Conservation (phyloP, 2,797 vertebrate species). For the Otus scops region DNA sequence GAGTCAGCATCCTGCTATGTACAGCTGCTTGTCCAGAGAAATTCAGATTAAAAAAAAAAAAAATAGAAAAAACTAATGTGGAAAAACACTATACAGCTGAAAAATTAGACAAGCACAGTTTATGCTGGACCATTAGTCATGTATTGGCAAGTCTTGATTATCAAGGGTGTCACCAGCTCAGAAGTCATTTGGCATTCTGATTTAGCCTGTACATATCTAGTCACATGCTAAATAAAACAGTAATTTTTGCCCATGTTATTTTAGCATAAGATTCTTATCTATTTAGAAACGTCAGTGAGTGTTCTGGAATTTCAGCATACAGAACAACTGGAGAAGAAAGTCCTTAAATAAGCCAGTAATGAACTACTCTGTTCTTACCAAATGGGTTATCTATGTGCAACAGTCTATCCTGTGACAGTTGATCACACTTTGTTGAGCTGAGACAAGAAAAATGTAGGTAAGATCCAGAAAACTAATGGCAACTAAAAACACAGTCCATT, state of each 20-base stretch:
- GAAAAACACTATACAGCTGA: neutral
- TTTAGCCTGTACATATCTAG: neutral
- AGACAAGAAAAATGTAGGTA: neutral
- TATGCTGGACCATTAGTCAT: conserved; percentile 23
- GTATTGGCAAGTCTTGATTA: neutral
- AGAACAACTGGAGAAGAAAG: neutral
- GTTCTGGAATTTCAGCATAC: neutral
- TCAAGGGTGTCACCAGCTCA: conserved; percentile 8
- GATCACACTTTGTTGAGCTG: neutral
- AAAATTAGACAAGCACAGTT: conserved; percentile 15
- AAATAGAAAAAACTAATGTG: neutral
- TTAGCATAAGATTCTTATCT: neutral
- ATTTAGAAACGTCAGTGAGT: neutral
- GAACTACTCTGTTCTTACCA: neutral
- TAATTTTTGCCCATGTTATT: neutral
- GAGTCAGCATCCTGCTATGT: conserved; percentile 35
- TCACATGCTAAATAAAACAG: neutral
- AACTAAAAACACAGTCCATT: neutral
- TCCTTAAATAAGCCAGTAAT: neutral
- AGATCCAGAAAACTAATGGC: neutral
- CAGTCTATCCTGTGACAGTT: neutral
- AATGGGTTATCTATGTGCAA: neutral
- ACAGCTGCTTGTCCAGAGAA: conserved; percentile 42
- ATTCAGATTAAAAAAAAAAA: neutral
- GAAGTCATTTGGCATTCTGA: neutral